Base-by-base conservation (phyloP, 2,888 invertebrate genomes). In the Cenopis cana region DNA sequence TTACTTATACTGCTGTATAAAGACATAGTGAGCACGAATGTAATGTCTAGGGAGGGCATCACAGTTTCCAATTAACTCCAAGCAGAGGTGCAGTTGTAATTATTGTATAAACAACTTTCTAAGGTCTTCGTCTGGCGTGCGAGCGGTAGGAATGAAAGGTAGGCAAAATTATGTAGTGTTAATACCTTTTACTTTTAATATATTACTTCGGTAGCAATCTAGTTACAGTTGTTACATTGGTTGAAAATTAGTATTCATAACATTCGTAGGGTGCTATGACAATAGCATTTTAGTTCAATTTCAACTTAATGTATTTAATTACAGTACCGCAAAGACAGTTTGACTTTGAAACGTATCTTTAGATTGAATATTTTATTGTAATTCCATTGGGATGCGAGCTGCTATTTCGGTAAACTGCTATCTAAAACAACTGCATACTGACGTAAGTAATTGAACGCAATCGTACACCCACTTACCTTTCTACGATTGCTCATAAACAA, bases 361-460 rank as follows among this genome's bases (percentile, higher is more conserved):
- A 49, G 55, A 12, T 1, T 67, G 20, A 41, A 29, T 14, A 64
- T 50, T 54, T 57, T 36, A 56, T 18, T 62, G 17, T 36, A 33
- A 18, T 17, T 38, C 20, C 24, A 8, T n/a, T n/a, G 36, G 64
- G 50, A 38, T 52, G 50, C 50, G 38, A 52, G 50, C 52, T 59
- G 60, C 74, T 50, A 59, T 72, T 54, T 73, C 66, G 69, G 68
- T 76, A 72, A 75, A 78, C 76, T 77, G 78, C 81, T 78, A 60
- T 60, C 55, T 59, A 64, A 66, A 64, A 66, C 57, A 60, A 36
- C 54, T 60, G 73, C 81, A 76, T 85, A 85, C 85, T 76, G 76
- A 68, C 76, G 64, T 85, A 83, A 87, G 46, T 46, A 46, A n/a
- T 87, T 85, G 82, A 82, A 85, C 79, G 69, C 80, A 81, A 81